Base-by-base conservation (phyloP, 2,888 invertebrate genomes). In the Baccha elongata region DNA sequence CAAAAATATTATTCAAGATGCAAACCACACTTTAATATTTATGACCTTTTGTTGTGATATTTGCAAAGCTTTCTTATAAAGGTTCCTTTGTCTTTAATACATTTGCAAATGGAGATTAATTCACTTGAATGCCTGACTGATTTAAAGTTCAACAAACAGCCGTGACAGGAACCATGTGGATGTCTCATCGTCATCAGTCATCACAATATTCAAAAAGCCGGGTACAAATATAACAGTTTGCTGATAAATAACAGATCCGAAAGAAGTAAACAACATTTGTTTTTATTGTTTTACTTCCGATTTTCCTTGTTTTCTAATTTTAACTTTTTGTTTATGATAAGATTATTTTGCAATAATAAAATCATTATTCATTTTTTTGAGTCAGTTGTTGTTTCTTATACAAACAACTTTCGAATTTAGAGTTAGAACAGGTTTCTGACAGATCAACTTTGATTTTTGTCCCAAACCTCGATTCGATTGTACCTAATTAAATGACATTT, bases 61-160 rank as follows among this genome's bases (percentile, higher is more conserved):
- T 73, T 48, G 65, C 40, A 40, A 17, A 48, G 48, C 10, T 26
- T 21, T 48, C 11, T 48, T 23, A 11, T 23, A 4, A 32, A 3
- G 3, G 13, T 42, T 26, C 5, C n/a, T n/a, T 21, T 17, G 26
- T 21, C 13, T 40, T 23, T 42, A 17, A 17, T 42, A 2, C 21
- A 21, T 21, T 23, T 42, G 26, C 11, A 2, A 40, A 26, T 17
- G 35, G 6, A 60, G n/a, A n/a, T n/a, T 2, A 58, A 29, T 50
- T 21, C 15, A 32, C 32, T 42, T 13, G 8, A 67, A 19, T 71
- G 19, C 52, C 26, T 71, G 69, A 67, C 67, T 72, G 67, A 72
- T 73, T 67, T 73, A 32, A 79, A 73, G 79, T 79, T 79, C 79
- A 79, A 79, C 23, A 79, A 73, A 79, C 79, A 79, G 72, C 79